Base-by-base conservation (phyloP, 2,888 invertebrate genomes). In the Crioceris asparagi region DNA sequence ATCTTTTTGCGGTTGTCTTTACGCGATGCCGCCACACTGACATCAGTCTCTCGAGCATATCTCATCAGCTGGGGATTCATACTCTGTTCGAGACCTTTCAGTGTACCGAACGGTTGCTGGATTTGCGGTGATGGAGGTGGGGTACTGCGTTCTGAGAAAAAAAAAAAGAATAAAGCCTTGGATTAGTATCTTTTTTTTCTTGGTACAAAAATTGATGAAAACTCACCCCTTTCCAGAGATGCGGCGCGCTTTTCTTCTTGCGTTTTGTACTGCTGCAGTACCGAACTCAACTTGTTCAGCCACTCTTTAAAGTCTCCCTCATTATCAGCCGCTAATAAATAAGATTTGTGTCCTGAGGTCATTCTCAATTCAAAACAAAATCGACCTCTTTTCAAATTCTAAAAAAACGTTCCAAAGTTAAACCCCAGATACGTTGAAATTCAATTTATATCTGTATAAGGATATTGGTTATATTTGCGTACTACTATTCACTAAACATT, bases 1-100 rank as follows among this genome's bases (percentile, higher is more conserved):
- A 93, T 67, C 50, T 83, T 77, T 43, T 81, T 75, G 37, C 91
- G 73, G 52, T 78, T 77, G 56, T 91, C 91, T 51, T 79, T 79
- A 31, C 92, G 70, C 0, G 85, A 77, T 41, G 79, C 75, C 14
- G 86, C 80, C 53, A 92, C 85, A 15, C 87, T 84, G 46, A 80
- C 74, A 54, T 92, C 92, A 0, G 91, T 91, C 68, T 93, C 92
- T 21, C 88, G 73, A 0, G 90, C 84, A 61, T 92, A 93, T 60
- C 84, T 81, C 60, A 87, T 85, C 36, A 92, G 67, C 52, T 90
- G 85, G 1, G 92, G 91, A 66, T 91, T 91, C 79, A 91, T 84
- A 54, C 87, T 88, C 59, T 90, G 87, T 55, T 92, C 91, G 29
- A 90, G 68, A 1, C 88, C 87, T 59, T 87, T 86, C 1, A 90